Evolutionary conservation across 2,113 vertebrate genomes (phyloP), one percentile per base, ranked within the genome.

Genomic region (Rhinopomastus cyanomelas): DNA sequence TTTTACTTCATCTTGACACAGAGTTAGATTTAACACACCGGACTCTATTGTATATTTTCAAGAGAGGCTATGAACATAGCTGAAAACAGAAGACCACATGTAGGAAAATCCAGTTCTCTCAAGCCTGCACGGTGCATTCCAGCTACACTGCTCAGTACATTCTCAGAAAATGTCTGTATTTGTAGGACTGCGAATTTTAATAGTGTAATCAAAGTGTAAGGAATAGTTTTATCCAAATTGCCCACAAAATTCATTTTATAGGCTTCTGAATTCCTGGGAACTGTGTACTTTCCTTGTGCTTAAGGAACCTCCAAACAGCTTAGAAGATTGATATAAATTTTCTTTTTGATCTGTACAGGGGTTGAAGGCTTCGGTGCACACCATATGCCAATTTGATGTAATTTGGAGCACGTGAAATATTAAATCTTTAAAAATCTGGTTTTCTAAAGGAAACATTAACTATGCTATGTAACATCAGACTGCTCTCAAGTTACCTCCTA

Each of bases 381-480:
- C 81, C 95, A 94, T 93, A 88, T 74, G 87, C 90, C 91, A 93
- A 92, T 86, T 78, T 88, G 87, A 95, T 88, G 56, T 95, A 95
- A 97, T 97, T 92, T 95, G 91, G 17, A 93, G 72, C 74, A 74
- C 64, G 79, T 92, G 92, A 97, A 95, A 95, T 95, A 96, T 94
- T 93, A 94, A 95, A 87, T 85, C 84, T 89, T 92, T 93, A 96
- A 97, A 95, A 64, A 53, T 37, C 46, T 81, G 62, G 17, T 79
- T 93, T 88, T 90, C 68, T 91, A 84, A 96, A 90, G 90, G 81
- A 87, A 96, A 94, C 69, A 89, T 95, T 90, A 93, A 90, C 88
- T 69, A 72, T 46, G 34, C 60, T 81, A 75, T 91, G 94, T 91
- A 96, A 93, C 68, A 49, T 64, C 46, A 95, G 67, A 61, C 61